phyloP scores from a whole-genome alignment of 2,888 invertebrate genomes.

The Philopedon plagiatum region DNA sequence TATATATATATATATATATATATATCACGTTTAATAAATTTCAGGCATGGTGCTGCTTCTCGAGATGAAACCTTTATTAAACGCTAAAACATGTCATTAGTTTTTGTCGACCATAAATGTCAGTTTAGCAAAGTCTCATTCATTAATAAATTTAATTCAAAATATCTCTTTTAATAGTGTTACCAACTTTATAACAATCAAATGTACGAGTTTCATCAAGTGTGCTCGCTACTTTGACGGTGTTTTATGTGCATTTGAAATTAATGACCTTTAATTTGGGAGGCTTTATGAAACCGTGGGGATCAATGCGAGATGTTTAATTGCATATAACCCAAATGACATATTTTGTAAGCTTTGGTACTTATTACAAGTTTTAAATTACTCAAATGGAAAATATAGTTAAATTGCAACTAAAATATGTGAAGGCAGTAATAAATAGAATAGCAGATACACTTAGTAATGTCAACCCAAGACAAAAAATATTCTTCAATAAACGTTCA shows the following conservation, averaged over 20 bases:
- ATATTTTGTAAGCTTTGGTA: not conserved
- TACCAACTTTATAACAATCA: slow-evolving; percentile 14
- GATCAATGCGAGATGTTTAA: slow-evolving; percentile 21
- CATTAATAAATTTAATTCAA: slow-evolving; percentile 13
- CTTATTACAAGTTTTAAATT: no score
- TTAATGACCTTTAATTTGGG: slow-evolving; percentile 24
- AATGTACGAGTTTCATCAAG: slow-evolving; percentile 21
- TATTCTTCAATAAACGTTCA: no score
- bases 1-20: no score
- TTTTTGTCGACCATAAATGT: not conserved
- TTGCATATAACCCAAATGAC: not conserved
- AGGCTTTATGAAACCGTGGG: slow-evolving; percentile 9
- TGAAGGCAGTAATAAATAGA: no score
- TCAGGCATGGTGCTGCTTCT: no score
- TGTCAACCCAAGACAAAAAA: no score
- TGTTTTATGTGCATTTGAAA: slow-evolving; percentile 13
- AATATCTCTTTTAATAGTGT: slow-evolving; percentile 19
- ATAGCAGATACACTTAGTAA: no score
- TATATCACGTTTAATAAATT: no score
- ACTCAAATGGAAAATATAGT: no score
- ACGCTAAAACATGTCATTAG: not conserved
- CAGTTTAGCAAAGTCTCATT: not conserved
- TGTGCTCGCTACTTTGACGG: not conserved
- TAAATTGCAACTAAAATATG: no score
- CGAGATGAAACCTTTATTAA: not conserved